Evolutionary conservation across 2,113 vertebrate species (phyloP).

Genomic region (Parus major): DNA sequence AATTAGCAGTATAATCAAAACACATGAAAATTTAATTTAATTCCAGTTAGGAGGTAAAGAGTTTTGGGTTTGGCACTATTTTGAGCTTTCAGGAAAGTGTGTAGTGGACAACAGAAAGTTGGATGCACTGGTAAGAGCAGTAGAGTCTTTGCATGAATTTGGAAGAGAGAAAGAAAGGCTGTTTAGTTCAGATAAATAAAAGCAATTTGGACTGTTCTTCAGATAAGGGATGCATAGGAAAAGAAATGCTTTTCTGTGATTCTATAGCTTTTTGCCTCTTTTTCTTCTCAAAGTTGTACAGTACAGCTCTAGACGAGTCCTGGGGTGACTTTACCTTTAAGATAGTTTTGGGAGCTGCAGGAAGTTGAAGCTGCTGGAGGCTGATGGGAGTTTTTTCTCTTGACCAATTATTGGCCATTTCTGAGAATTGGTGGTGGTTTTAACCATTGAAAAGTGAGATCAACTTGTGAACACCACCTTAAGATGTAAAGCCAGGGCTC

Average conservation of each 20-base stretch:
- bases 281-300: not conserved
- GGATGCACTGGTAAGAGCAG: not conserved
- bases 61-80: not conserved
- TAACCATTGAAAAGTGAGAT: too few species aligned
- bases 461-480: too few species aligned
- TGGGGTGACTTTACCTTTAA: too few species aligned
- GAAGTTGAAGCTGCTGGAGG: too few species aligned
- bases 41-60: not conserved
- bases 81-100: not conserved
- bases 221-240: not conserved
- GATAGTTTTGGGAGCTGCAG: too few species aligned
- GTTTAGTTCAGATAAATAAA: not conserved
- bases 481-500: too few species aligned
- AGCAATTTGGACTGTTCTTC: not conserved
- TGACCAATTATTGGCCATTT: too few species aligned
- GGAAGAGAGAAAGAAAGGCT: not conserved
- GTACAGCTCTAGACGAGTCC: not conserved
- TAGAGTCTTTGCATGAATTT: not conserved
- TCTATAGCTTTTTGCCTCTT: not conserved
- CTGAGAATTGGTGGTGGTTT: too few species aligned
- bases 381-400: too few species aligned
- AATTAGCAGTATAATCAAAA: not conserved
- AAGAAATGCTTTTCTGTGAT: not conserved
- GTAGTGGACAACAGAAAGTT: not conserved
- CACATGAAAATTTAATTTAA: not conserved